phyloP scores from a whole-genome alignment of 2,888 invertebrate genomes.

The Steinernema hermaphroditum region DNA sequence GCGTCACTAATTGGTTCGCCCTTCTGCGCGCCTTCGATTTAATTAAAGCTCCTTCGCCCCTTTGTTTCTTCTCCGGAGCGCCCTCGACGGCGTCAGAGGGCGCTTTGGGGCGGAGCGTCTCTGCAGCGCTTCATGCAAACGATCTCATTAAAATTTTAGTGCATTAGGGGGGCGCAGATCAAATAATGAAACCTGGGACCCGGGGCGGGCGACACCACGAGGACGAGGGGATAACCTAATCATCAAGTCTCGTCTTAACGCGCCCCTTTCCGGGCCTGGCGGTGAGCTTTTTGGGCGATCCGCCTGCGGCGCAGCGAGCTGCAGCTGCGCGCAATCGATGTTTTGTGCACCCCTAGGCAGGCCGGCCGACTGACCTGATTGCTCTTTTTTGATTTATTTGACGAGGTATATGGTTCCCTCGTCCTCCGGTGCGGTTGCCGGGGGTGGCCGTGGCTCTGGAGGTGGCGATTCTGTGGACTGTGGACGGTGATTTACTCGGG shows the following conservation, averaged over 20 bases:
- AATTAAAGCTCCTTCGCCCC: not conserved
- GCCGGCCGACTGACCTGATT: too few species aligned
- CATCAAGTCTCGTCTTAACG: slow-evolving; percentile 20
- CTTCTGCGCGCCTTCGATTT: not conserved
- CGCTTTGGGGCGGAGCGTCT: not conserved
- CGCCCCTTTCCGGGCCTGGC: slow-evolving; percentile 2
- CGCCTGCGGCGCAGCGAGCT: not conserved
- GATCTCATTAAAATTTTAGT: slow-evolving; percentile 30
- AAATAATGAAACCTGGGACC: slow-evolving; percentile 21
- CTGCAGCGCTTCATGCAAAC: slow-evolving; percentile 13
- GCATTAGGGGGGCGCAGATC: slow-evolving; percentile 19
- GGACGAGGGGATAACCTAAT: slow-evolving; percentile 10
- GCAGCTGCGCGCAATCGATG: slow-evolving; percentile 21
- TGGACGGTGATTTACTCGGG: too few species aligned
- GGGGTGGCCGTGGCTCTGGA: too few species aligned
- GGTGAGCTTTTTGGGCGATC: slow-evolving; percentile 24
- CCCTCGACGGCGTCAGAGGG: not conserved
- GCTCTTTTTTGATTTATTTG: too few species aligned
- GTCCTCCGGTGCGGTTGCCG: too few species aligned
- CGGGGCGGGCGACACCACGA: not conserved
- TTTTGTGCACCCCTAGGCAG: too few species aligned
- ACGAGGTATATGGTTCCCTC: too few species aligned
- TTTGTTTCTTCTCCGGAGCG: not conserved
- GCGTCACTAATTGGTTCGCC: slow-evolving; percentile 13
- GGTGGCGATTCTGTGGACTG: too few species aligned